Evolutionary conservation across 2,113 vertebrate genomes (phyloP).

Genomic region (Aptenodytes patagonicus): DNA sequence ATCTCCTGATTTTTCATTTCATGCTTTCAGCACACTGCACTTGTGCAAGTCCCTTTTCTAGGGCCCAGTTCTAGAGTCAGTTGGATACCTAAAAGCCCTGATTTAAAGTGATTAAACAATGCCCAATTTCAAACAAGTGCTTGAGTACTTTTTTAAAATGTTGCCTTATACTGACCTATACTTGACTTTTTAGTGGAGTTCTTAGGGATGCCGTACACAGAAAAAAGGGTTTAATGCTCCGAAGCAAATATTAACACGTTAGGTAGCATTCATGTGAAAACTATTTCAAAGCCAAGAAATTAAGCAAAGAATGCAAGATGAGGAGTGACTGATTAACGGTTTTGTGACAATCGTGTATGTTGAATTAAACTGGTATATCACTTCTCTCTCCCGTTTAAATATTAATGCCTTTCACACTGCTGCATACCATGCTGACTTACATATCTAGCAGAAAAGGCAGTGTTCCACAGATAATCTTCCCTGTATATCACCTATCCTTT

Average conservation of each 20-base stretch:
- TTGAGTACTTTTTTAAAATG: background rate
- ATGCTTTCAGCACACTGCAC: background rate
- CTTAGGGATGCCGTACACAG: background rate
- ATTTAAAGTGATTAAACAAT: background rate
- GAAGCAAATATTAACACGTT: background rate
- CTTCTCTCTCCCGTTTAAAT: background rate
- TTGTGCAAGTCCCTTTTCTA: background rate
- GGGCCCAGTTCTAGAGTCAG: background rate
- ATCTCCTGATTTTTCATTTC: background rate
- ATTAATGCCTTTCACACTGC: background rate
- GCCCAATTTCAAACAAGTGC: background rate
- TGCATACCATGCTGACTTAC: background rate
- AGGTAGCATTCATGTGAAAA: background rate
- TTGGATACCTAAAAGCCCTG: background rate
- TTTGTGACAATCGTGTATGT: background rate
- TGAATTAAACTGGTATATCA: background rate
- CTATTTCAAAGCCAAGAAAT: background rate
- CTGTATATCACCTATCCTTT: background rate
- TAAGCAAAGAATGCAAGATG: background rate
- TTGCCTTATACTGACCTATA: background rate
- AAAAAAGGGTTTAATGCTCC: background rate
- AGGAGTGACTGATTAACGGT: background rate
- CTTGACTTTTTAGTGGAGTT: background rate
- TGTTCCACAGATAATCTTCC: background rate
- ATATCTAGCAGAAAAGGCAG: background rate